These are phyloP conservation scores for Synanthedon andrenaeformis DNA, from an alignment of 2,888 invertebrate genomes.

Conservation along the genomic window DNA sequence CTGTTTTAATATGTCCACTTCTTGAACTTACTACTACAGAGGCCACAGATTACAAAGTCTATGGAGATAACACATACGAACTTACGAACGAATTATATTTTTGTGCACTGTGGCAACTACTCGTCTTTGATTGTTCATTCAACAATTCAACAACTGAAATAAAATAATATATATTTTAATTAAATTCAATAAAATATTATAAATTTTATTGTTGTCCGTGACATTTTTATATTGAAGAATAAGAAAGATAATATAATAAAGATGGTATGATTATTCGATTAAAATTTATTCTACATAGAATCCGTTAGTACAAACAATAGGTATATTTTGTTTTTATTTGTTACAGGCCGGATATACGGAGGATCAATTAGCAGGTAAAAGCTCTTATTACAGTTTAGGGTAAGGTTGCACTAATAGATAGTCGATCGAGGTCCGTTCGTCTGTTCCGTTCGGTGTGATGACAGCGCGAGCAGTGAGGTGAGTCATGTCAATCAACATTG, in stretches of 20 bases:
- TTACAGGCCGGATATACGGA: conserved; percentile 89
- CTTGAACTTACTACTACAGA: no score
- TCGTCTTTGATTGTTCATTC: no score
- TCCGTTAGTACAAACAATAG: background rate
- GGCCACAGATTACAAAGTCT: no score
- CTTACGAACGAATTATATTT: no score
- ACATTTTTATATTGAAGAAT: conserved; percentile 1
- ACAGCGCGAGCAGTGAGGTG: conserved; percentile 36
- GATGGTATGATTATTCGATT: background rate
- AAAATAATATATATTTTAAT: background rate
- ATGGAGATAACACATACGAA: no score
- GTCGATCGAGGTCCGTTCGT: background rate
- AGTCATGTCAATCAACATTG: conserved; percentile 65
- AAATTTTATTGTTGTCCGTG: background rate
- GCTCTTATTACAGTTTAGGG: conserved; percentile 9
- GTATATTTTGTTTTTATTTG: conserved; percentile 3
- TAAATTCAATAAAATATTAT: background rate
- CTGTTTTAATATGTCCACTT: no score
- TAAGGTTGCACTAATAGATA: background rate
- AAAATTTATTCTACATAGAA: background rate
- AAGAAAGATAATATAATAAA: background rate
- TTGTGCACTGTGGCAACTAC: no score
- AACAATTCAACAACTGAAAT: no score
- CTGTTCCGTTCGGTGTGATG: background rate
- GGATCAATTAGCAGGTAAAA: conserved; percentile 93